A percentile compares a stretch with the other conserved stretches of the same genome.
Conservation (phyloP, 2,888 invertebrate species). For the Heliconius aoede region DNA sequence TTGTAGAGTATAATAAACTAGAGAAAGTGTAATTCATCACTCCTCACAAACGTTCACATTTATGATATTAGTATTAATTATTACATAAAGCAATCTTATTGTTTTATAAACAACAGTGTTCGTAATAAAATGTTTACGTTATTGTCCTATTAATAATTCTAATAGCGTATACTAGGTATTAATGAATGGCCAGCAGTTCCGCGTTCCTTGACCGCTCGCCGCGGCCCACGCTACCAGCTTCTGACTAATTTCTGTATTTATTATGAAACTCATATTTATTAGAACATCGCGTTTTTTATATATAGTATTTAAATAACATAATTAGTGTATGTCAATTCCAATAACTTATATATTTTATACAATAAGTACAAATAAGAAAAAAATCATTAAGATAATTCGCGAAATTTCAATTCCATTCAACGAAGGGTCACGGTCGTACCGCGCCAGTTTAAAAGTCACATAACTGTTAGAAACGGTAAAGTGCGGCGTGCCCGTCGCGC, state of each 20-base stretch:
- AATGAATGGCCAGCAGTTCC: constrained; percentile 44
- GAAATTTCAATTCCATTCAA: not conserved
- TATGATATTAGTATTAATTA: not conserved
- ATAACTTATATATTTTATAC: not conserved
- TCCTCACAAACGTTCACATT: too few species aligned
- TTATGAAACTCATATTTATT: constrained; percentile 19
- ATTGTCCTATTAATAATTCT: constrained; percentile 25
- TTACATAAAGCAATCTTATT: not conserved
- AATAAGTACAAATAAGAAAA: not conserved
- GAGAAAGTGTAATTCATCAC: too few species aligned
- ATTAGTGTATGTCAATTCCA: not conserved
- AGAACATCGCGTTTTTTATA: constrained; percentile 18
- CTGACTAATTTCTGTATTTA: constrained; percentile 47
- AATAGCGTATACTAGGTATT: constrained; percentile 30
- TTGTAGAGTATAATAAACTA: too few species aligned
- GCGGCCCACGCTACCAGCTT: constrained; percentile 48
- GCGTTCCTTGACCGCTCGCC: constrained; percentile 48
- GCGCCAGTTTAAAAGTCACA: constrained; percentile 49
- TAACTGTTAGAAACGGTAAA: constrained; percentile 52
- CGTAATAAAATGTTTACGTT: not conserved
- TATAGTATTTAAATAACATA: not conserved
- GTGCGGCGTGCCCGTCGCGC: constrained; percentile 44
- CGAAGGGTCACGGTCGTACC: constrained; percentile 46
- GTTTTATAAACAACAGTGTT: not conserved
- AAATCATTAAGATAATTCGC: not conserved